Conservation (phyloP, 2,888 invertebrate genomes). For the Callosobruchus maculatus region DNA sequence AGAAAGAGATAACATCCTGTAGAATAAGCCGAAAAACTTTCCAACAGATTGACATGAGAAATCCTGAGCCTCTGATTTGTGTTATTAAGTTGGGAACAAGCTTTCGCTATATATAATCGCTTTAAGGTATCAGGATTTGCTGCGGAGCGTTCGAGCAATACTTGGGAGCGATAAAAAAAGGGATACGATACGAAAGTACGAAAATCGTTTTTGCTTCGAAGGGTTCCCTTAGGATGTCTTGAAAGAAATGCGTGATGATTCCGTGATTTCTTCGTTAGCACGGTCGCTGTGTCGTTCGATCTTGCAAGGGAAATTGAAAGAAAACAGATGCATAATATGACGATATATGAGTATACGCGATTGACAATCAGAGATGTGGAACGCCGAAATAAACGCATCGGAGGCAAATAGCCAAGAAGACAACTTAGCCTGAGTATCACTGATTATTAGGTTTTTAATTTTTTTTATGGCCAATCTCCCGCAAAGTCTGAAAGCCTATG, state of each 20-base stretch:
- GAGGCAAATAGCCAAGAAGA: too few relatives aligned
- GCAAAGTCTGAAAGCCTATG: too few relatives aligned
- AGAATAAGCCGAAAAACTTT: too few relatives aligned
- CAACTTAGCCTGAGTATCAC: too few relatives aligned
- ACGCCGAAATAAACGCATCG: too few relatives aligned
- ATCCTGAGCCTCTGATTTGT: not conserved
- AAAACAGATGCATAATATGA: too few relatives aligned
- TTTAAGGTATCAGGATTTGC: not conserved
- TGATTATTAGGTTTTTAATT: too few relatives aligned
- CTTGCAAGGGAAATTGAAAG: not conserved
- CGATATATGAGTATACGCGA: too few relatives aligned
- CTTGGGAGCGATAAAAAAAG: not conserved
- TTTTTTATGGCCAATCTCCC: too few relatives aligned
- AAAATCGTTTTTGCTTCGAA: not conserved
- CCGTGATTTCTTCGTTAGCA: not conserved
- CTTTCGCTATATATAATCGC: not conserved
- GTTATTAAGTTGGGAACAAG: not conserved
- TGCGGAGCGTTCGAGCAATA: not conserved
- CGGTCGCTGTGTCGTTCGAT: not conserved
- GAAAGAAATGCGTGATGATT: not conserved
- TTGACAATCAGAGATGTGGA: too few relatives aligned
- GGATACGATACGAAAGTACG: not conserved
- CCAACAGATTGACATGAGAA: not conserved
- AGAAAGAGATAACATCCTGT: too few relatives aligned
- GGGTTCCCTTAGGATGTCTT: not conserved